A percentile compares a stretch with the other conserved stretches of the same genome.
phyloP scores from a whole-genome alignment of 2,888 invertebrate genomes.

The Dasypolia templi region DNA sequence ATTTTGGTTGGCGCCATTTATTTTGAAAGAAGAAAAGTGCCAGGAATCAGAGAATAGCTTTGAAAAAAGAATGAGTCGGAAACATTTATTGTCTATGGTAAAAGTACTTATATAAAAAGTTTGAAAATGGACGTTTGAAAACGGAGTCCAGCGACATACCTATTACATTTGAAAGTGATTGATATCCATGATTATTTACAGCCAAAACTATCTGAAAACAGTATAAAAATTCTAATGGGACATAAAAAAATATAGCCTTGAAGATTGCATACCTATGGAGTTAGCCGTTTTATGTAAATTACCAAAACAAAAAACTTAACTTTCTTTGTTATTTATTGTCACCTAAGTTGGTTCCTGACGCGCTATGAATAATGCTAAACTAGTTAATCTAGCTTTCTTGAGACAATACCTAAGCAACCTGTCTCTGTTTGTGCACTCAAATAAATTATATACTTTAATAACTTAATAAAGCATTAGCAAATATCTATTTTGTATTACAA shows the following conservation, averaged over 20 bases:
- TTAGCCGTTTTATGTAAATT: slow-evolving; percentile 28
- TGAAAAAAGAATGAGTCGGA: background rate
- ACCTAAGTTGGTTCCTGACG: slow-evolving; percentile 12
- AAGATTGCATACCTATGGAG: background rate
- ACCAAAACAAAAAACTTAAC: background rate
- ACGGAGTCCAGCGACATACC: too few species aligned
- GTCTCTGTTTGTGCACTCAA: slow-evolving; percentile 16
- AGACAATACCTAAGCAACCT: slow-evolving; percentile 41
- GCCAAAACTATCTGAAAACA: background rate
- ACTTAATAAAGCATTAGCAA: slow-evolving; percentile 2
- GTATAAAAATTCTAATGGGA: background rate
- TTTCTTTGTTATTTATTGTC: slow-evolving; percentile 21
- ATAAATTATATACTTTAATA: slow-evolving; percentile 22
- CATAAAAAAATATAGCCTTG: slow-evolving; percentile 4
- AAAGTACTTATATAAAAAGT: background rate
- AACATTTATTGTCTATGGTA: background rate
- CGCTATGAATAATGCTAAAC: slow-evolving; percentile 40
- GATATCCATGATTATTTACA: background rate
- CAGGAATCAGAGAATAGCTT: background rate
- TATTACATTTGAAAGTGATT: background rate
- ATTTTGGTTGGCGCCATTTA: slow-evolving; percentile 32
- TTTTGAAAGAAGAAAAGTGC: background rate
- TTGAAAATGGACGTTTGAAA: background rate
- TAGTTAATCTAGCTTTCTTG: slow-evolving; percentile 44
- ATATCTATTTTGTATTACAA: background rate